Percentiles rank a stretch among this genome's conserved stretches.
Evolutionary conservation across 2,888 invertebrate species (phyloP).

Genomic region (Lochmaea crataegi): DNA sequence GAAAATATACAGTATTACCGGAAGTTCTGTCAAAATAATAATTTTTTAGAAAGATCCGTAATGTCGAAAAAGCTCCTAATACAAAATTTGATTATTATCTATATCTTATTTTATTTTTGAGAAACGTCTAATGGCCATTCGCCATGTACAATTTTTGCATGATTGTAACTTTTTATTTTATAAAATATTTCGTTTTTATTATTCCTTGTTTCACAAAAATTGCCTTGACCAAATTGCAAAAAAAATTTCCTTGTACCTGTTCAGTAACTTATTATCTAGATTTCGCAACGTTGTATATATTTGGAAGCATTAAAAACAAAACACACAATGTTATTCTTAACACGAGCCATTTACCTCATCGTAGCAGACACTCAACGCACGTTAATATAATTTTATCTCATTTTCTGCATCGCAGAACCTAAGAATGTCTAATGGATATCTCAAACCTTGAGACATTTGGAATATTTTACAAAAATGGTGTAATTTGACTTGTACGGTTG

Average conservation of each 20-base stretch:
- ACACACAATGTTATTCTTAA: constrained; percentile 6
- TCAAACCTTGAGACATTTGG: constrained; percentile 16
- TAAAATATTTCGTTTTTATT: neutral
- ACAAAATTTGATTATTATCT: too few relatives aligned
- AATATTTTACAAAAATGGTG: constrained; percentile 16
- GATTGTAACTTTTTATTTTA: neutral
- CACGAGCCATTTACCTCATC: constrained; percentile 14
- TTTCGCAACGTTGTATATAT: neutral
- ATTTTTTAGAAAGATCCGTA: too few relatives aligned
- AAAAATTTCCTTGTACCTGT: neutral
- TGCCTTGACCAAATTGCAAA: neutral
- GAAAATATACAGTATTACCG: too few relatives aligned
- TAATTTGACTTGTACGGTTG: constrained; percentile 6
- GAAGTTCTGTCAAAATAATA: too few relatives aligned
- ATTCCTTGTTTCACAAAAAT: neutral
- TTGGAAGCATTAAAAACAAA: constrained; percentile 1
- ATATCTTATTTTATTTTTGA: too few relatives aligned
- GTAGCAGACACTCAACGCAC: neutral
- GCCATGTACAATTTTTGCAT: neutral
- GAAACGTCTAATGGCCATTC: too few relatives aligned
- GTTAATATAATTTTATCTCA: constrained; percentile 18
- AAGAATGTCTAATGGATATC: constrained; percentile 11
- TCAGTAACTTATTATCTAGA: neutral
- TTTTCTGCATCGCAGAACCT: constrained; percentile 10
- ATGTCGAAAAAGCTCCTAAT: too few relatives aligned